A percentile compares a stretch with the other conserved stretches of the same genome.
Conservation (phyloP, 2,888 invertebrate genomes). For the Terebella lapidaria region DNA sequence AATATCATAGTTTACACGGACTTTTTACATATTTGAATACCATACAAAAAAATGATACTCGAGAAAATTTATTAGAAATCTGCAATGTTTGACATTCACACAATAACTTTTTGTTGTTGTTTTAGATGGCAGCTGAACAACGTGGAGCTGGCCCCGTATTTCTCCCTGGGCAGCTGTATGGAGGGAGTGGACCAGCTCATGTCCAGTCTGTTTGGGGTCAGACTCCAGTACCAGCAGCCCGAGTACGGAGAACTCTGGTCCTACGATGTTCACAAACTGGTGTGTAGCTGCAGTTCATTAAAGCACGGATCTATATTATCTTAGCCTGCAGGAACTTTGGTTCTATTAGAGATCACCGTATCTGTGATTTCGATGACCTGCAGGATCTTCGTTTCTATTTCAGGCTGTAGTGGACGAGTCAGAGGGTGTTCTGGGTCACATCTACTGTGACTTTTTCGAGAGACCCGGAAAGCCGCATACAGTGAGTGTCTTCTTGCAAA, state of each 20-base stretch:
- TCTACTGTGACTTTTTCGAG: slow-evolving; percentile 96
- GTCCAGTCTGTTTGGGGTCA: slow-evolving; percentile 70
- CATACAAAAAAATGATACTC: too few relatives aligned
- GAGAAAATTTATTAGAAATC: too few relatives aligned
- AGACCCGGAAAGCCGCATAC: slow-evolving; percentile 74
- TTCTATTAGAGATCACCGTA: too few relatives aligned
- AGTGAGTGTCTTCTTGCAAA: too few relatives aligned
- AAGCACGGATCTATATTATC: too few relatives aligned
- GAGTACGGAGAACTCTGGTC: slow-evolving; percentile 81
- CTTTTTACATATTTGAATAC: too few relatives aligned
- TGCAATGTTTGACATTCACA: background rate
- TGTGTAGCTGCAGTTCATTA: too few relatives aligned
- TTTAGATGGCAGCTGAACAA: slow-evolving; percentile 24
- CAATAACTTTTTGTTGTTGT: background rate
- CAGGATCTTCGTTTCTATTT: too few relatives aligned
- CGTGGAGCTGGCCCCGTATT: slow-evolving; percentile 66
- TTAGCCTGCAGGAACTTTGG: too few relatives aligned
- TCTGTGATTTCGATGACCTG: too few relatives aligned
- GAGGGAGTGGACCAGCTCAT: slow-evolving; percentile 91
- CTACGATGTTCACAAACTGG: slow-evolving; percentile 82
- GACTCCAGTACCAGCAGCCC: slow-evolving; percentile 68
- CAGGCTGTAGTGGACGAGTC: slow-evolving; percentile 69
- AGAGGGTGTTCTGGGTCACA: slow-evolving; percentile 80
- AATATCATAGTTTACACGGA: too few relatives aligned
- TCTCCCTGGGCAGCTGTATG: slow-evolving; percentile 88